Evolutionary conservation across 2,113 vertebrate species (phyloP).

Genomic region (Carassius carassius): DNA sequence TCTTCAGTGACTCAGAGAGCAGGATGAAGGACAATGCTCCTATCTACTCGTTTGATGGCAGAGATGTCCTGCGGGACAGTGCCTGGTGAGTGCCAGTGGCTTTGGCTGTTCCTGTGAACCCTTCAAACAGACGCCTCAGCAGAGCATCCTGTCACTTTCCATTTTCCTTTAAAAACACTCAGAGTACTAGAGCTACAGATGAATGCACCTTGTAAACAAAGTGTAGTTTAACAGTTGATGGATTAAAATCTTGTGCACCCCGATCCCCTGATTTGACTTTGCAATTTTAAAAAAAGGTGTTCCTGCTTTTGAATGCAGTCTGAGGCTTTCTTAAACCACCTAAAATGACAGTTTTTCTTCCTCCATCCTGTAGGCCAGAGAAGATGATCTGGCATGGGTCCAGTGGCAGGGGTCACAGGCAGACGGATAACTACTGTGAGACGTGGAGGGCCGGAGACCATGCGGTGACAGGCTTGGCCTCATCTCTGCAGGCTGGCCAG

Average conservation of each 20-base stretch:
- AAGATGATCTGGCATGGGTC: conserved; percentile 95
- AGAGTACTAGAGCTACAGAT: background rate
- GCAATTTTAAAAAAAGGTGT: conserved; percentile 10
- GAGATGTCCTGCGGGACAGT: conserved; percentile 82
- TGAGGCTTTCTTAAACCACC: background rate
- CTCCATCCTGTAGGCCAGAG: conserved; percentile 79
- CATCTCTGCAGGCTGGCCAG: conserved; percentile 75
- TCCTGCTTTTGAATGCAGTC: background rate
- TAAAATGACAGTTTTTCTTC: background rate
- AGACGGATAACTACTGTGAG: conserved; percentile 88
- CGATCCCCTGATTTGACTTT: background rate
- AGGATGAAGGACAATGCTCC: conserved; percentile 74
- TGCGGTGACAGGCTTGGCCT: conserved; percentile 77
- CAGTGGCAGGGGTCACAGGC: conserved; percentile 67
- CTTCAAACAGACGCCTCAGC: background rate
- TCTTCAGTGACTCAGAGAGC: conserved; percentile 79
- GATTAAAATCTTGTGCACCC: background rate
- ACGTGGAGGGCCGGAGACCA: conserved; percentile 82
- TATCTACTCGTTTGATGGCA: conserved; percentile 90
- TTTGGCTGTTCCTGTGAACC: background rate
- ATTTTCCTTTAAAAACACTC: background rate
- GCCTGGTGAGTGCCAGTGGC: conserved; percentile 80
- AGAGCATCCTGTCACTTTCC: background rate
- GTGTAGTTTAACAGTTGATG: background rate
- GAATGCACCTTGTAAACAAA: background rate